Evolutionary conservation across 2,113 vertebrate genomes (phyloP), one percentile per base, ranked within the genome.

Genomic region (Saguinus imperator): DNA sequence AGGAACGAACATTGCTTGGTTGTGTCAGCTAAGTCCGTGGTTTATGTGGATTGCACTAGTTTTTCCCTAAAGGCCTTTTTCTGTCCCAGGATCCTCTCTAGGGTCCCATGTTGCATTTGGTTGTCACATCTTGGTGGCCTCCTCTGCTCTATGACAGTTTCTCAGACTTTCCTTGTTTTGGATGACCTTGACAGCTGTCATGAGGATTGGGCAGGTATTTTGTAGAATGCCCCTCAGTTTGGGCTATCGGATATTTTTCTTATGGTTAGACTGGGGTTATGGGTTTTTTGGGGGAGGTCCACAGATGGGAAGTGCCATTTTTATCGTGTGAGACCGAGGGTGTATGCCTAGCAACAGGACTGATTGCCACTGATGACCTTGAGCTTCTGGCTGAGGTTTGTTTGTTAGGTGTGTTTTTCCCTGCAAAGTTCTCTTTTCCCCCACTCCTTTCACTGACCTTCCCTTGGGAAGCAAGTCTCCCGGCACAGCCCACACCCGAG

Each of bases 391-490:
- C 20, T 11, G 64, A 23, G 48, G 12, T 0, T 13, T 1, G 8
- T 25, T 43, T 1, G 3, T 58, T 18, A 0, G 21, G 3, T 43
- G 43, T 43, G 43, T 32, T 16, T 82, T 81, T 27, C 32, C 6
- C 5, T 0, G 29, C 8, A 11, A 13, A 5, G 52, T 29, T 11
- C 8, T 8, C 27, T 35, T 18, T 45, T 32, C 10, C 8, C 7
- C 12, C 1, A 2, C 4, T 12, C 4, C 1, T 5, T 72, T 35
- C 37, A 11, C 0, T 1, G 0, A 27, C 1, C 35, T 32, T 27
- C 3, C 48, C 58, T 48, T 23, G 2, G 35, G 80, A 57, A 32
- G n/a, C 17, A 2, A 17, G 29, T 35, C n/a, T 4, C 13, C 10
- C 72, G 29, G 10, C 23, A 11, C 27, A 32, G 64, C 21, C 64